Conservation (phyloP, 2,888 invertebrate genomes). For the Malachius bipustulatus region DNA sequence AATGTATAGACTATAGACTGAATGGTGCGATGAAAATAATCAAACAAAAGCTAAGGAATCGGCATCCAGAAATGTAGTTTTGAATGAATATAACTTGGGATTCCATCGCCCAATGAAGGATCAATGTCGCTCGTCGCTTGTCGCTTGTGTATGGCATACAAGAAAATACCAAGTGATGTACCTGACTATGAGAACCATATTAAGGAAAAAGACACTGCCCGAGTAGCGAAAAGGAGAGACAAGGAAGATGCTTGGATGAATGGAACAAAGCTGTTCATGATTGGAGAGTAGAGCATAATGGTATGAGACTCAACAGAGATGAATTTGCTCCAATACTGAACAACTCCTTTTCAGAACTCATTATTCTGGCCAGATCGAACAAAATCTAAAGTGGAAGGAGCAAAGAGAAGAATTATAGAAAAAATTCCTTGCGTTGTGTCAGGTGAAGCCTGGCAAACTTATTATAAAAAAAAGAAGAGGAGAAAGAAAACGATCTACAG, state of each 20-base stretch:
- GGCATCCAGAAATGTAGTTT: background rate
- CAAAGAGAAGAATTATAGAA: slow-evolving; percentile 2
- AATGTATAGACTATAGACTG: slow-evolving; percentile 6
- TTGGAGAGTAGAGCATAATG: slow-evolving; percentile 3
- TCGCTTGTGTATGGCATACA: slow-evolving; percentile 1
- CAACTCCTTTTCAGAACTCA: slow-evolving; percentile 2
- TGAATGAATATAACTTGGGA: slow-evolving; percentile 3
- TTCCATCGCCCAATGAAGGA: slow-evolving; percentile 2
- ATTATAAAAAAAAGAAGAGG: slow-evolving; percentile 1
- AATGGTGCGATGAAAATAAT: slow-evolving; percentile 1
- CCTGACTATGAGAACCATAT: slow-evolving; percentile 3
- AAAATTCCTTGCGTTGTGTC: slow-evolving; percentile 4
- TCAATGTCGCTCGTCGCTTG: too few species aligned
- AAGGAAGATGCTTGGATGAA: slow-evolving; percentile 2
- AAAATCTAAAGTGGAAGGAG: background rate
- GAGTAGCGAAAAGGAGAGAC: slow-evolving; percentile 1
- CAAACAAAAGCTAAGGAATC: slow-evolving; percentile 1
- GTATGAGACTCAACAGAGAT: slow-evolving; percentile 3
- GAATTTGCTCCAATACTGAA: slow-evolving; percentile 1
- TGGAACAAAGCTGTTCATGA: slow-evolving; percentile 1
- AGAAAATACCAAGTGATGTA: background rate
- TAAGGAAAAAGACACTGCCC: background rate
- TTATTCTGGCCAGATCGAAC: slow-evolving; percentile 3
- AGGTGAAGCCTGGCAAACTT: background rate
- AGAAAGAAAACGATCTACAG: slow-evolving; percentile 3